These are phyloP conservation scores for Pyrgus malvae DNA, from an alignment of 2,888 invertebrate species.

Conservation along the genomic window DNA sequence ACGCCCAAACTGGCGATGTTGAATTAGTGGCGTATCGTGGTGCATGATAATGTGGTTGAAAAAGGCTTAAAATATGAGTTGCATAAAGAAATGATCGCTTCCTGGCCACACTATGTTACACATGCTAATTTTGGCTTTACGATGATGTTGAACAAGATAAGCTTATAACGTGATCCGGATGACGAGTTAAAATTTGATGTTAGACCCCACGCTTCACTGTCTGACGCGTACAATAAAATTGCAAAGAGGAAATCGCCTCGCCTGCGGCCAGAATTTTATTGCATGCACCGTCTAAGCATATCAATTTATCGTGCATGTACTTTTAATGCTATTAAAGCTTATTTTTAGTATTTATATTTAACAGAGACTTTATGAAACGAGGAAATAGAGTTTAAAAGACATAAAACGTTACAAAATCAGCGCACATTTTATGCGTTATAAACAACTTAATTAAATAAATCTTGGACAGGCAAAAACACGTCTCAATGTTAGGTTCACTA, in stretches of 20 bases:
- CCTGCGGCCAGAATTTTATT: constrained; percentile 13
- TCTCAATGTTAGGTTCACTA: constrained; percentile 26
- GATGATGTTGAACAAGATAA: constrained; percentile 39
- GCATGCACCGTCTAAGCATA: constrained; percentile 23
- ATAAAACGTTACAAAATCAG: not conserved
- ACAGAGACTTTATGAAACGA: too few relatives aligned
- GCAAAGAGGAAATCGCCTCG: constrained; percentile 16
- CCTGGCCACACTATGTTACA: constrained; percentile 54
- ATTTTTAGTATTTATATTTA: too few relatives aligned
- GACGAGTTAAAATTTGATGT: constrained; percentile 20
- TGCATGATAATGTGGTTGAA: constrained; percentile 51
- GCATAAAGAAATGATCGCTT: constrained; percentile 52
- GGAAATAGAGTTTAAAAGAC: not conserved
- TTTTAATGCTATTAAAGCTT: constrained; percentile 10
- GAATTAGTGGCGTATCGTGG: constrained; percentile 51
- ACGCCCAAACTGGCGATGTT: constrained; percentile 41
- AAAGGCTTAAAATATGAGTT: constrained; percentile 43
- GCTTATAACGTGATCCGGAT: constrained; percentile 33
- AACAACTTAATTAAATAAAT: constrained; percentile 16
- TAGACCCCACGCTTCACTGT: constrained; percentile 13
- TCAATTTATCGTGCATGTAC: constrained; percentile 14
- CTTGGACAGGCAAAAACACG: constrained; percentile 11
- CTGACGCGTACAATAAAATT: constrained; percentile 12
- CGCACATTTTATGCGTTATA: not conserved
- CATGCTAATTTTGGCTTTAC: constrained; percentile 48